phyloP scores from a whole-genome alignment of 2,113 vertebrate genomes.

The Azemiops feae region DNA sequence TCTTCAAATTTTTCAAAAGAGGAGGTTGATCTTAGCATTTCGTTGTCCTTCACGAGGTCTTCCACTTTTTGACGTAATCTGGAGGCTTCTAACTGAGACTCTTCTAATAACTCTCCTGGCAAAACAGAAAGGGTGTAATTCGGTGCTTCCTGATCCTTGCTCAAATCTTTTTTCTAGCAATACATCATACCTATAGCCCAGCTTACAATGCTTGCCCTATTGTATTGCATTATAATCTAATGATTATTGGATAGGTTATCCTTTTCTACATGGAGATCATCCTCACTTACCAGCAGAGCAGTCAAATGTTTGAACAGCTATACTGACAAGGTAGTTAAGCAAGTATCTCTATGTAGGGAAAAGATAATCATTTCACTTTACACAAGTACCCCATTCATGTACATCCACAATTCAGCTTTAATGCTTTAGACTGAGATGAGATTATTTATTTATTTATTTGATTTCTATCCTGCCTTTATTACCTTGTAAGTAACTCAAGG shows the following conservation, averaged over 20 bases:
- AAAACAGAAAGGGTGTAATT: conserved; percentile 12
- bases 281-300: background rate
- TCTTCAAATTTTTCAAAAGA: conserved; percentile 63
- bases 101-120: conserved; percentile 89
- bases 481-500: background rate
- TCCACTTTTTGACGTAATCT: conserved; percentile 90
- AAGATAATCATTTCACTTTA: background rate
- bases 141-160: background rate
- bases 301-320: background rate
- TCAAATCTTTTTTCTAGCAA: accelerated
- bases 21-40: conserved; percentile 76
- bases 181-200: background rate
- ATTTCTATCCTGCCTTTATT: background rate
- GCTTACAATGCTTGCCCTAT: too few relatives aligned
- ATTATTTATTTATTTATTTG: background rate
- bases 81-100: conserved; percentile 90
- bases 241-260: background rate
- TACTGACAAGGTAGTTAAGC: background rate
- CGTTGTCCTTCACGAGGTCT: conserved; percentile 88
- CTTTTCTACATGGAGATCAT: background rate
- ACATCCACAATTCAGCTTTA: background rate
- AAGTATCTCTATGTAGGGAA: background rate
- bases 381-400: background rate
- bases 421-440: background rate
- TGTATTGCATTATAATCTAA: background rate